Evolutionary conservation across 2,888 invertebrate genomes (phyloP), one percentile per base, ranked within the genome.

Genomic region (Tanytarsus gracilentus): DNA sequence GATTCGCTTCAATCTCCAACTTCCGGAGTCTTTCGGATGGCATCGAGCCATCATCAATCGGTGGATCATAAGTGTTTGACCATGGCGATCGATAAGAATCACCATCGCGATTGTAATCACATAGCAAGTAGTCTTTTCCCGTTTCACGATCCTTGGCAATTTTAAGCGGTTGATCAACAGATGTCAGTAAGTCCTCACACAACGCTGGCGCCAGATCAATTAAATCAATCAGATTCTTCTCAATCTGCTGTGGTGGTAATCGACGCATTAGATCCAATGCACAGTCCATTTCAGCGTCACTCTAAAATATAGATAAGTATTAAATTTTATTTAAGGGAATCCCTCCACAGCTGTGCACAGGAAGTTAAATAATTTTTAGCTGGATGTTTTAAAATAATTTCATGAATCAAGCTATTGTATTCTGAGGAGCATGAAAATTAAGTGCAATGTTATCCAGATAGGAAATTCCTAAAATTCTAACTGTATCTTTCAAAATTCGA

Each of bases 91-190:
- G 84, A 76, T 97, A 97, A 1, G 96, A 97, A 76, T 99, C 99
- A 21, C 98, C 98, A 75, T 99, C 99, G 66, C 99, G 83, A 75
- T 99, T 99, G 72, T 99, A 99, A 77, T 99, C 99, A 74, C 99
- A 99, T 21, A 99, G 77, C 62, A 99, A 79, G 75, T 97, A 99
- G 74, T 99, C 98, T 74, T 94, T 96, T 51, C 97, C 97, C 65
- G 88, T 87, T 69, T 86, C 88, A 70, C 90, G 90, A 74, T 99
- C 98, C 73, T 88, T 86, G 63, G 96, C 96, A 68, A 99, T 93
- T 79, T 98, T 98, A 64, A 99, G 77, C 2, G 99, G 99, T 75
- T 98, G 98, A 76, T 99, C 98, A 14, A 99, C 96, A 0, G 96
- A 95, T 7, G 96, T 95, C 49, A 99, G 77, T 62, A 99, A 79